phyloP scores from a whole-genome alignment of 1,140 invertebrate species.

The Neodiprion pinetum region DNA sequence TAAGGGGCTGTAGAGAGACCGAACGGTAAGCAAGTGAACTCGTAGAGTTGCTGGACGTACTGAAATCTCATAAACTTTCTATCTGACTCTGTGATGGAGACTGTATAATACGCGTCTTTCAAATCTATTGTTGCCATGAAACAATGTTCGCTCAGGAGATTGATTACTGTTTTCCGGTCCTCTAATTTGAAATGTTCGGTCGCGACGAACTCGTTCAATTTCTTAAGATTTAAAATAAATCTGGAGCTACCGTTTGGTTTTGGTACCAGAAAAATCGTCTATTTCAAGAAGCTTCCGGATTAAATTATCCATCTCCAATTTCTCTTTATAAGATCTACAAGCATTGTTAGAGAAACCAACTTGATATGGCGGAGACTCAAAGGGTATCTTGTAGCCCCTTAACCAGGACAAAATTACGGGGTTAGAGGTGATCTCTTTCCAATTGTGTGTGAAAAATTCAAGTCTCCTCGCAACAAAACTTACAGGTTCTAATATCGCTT shows the following conservation, averaged over 20 bases:
- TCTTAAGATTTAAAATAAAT: slow-evolving; percentile 22
- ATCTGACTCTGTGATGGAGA: slow-evolving; percentile 8
- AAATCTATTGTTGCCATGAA: slow-evolving; percentile 28
- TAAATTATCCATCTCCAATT: background rate
- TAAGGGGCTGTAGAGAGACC: slow-evolving; percentile 20
- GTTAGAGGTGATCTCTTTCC: slow-evolving; percentile 11
- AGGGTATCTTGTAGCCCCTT: slow-evolving; percentile 12
- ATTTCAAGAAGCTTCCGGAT: slow-evolving; percentile 13
- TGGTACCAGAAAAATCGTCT: slow-evolving; percentile 21
- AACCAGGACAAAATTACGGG: background rate
- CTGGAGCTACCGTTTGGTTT: background rate
- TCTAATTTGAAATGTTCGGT: slow-evolving; percentile 36
- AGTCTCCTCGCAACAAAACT: slow-evolving; percentile 7
- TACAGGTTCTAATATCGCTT: background rate
- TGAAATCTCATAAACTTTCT: slow-evolving; percentile 32
- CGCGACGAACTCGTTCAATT: slow-evolving; percentile 31
- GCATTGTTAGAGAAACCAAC: slow-evolving; percentile 2
- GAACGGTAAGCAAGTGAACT: slow-evolving; percentile 38
- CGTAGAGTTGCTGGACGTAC: slow-evolving; percentile 25
- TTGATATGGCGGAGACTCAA: slow-evolving; percentile 16
- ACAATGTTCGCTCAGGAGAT: slow-evolving; percentile 15
- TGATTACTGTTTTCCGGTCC: slow-evolving; percentile 24
- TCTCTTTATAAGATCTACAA: background rate
- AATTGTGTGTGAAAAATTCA: background rate
- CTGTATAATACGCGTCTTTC: slow-evolving; percentile 21